Conservation (phyloP, 2,888 invertebrate genomes). For the Eristalinus aeneus region DNA sequence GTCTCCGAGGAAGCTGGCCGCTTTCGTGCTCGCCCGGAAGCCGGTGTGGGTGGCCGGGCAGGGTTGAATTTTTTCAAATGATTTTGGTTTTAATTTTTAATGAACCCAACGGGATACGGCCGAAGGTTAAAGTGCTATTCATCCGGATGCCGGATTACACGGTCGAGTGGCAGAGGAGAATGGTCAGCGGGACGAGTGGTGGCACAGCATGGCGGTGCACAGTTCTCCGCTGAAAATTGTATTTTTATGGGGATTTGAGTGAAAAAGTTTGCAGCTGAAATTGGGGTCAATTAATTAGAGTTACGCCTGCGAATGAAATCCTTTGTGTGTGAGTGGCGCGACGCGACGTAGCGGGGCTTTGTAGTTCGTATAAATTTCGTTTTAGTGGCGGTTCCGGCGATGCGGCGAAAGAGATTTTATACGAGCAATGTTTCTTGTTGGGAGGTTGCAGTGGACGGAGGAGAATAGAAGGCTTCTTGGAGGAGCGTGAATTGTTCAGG, state of each 20-base stretch:
- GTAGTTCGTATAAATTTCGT: background rate
- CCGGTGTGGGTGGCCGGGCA: background rate
- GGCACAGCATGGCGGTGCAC: background rate
- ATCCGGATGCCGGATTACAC: background rate
- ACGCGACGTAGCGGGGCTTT: background rate
- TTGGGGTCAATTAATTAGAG: background rate
- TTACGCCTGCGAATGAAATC: background rate
- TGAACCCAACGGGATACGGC: slow-evolving; percentile 14
- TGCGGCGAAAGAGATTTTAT: background rate
- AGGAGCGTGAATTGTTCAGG: background rate
- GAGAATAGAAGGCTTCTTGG: background rate
- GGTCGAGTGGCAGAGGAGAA: background rate
- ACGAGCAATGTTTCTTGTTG: background rate
- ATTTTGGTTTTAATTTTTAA: slow-evolving; percentile 38
- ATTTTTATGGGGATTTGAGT: background rate
- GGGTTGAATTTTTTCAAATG: slow-evolving; percentile 8
- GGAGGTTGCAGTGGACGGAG: background rate
- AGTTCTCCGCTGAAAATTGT: background rate
- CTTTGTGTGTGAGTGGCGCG: background rate
- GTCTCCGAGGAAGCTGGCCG: background rate
- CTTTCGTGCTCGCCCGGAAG: background rate
- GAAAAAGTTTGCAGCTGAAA: background rate
- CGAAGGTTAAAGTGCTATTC: slow-evolving; percentile 8
- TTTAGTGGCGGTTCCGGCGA: background rate
- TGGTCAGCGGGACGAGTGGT: background rate